phyloP scores from a whole-genome alignment of 2,797 vertebrate species.

The Hipposideros larvatus region DNA sequence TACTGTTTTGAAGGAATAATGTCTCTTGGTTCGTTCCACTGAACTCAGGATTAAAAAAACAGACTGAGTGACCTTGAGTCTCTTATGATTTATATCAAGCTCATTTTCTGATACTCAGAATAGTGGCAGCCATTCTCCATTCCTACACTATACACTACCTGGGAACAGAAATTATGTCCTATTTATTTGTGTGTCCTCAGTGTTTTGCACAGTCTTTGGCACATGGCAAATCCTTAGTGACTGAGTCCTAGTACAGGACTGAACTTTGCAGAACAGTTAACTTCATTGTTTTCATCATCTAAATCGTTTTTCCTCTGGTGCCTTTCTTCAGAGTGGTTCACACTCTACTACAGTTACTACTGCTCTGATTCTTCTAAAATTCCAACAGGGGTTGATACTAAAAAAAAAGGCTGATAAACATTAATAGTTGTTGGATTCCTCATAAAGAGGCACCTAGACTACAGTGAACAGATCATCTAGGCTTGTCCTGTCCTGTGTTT shows the following conservation, averaged over 20 bases:
- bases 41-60: slow-evolving; percentile 13
- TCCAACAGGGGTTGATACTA: neutral
- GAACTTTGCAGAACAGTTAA: slow-evolving; percentile 44
- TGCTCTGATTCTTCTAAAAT: slow-evolving; percentile 49
- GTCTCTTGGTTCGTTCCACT: neutral
- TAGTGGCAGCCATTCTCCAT: neutral
- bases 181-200: slow-evolving; percentile 20
- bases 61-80: neutral
- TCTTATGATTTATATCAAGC: slow-evolving; percentile 43
- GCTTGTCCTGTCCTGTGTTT: neutral
- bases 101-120: slow-evolving; percentile 57
- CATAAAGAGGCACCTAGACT: neutral
- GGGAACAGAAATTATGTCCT: neutral
- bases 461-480: neutral
- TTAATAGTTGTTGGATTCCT: neutral
- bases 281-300: neutral
- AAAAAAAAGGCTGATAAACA: neutral
- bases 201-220: slow-evolving; percentile 1
- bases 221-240: slow-evolving; percentile 18
- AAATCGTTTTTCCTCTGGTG: slow-evolving; percentile 58
- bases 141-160: neutral
- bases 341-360: neutral
- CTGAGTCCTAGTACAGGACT: neutral
- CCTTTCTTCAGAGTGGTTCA: slow-evolving; percentile 51
- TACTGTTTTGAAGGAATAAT: slow-evolving; percentile 37